A percentile compares a stretch with the other conserved stretches of the same genome.
Conservation (phyloP, 2,797 vertebrate genomes). For the Gadopsis bispinosus region DNA sequence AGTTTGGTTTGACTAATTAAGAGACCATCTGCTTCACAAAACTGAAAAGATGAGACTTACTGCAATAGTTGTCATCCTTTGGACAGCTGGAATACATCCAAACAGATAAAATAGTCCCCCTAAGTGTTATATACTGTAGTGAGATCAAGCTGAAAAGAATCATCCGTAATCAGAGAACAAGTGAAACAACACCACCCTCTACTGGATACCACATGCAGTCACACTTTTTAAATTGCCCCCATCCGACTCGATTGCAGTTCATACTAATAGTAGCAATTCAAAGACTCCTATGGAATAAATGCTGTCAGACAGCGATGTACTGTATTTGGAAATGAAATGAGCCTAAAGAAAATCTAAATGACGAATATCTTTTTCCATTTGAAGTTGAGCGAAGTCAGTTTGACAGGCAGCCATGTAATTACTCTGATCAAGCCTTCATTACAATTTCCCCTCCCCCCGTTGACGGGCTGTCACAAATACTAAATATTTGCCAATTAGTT, state of each 20-base stretch:
- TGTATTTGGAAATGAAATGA: neutral
- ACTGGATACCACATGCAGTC: constrained; percentile 24
- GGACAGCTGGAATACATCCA: neutral
- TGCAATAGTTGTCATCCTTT: neutral
- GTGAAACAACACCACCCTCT: constrained; percentile 52
- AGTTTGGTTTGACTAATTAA: constrained; percentile 30
- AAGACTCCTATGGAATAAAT: neutral
- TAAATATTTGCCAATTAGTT: constrained; percentile 6
- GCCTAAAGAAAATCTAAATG: neutral
- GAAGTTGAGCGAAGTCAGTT: neutral
- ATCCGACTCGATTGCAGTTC: neutral
- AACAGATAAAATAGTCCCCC: neutral
- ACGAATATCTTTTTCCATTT: neutral
- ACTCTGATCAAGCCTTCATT: constrained; percentile 18
- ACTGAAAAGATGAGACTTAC: neutral
- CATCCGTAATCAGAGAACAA: neutral
- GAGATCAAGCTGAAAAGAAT: neutral
- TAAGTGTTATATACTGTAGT: neutral
- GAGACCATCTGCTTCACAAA: neutral
- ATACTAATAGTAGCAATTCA: neutral
- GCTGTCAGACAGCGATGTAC: neutral
- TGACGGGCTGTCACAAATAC: constrained; percentile 6
- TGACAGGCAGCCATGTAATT: constrained; percentile 17
- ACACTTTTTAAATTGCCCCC: neutral
- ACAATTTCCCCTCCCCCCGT: constrained; percentile 5